phyloP scores from a whole-genome alignment of 1,140 invertebrate genomes.

The Nymphalis io region DNA sequence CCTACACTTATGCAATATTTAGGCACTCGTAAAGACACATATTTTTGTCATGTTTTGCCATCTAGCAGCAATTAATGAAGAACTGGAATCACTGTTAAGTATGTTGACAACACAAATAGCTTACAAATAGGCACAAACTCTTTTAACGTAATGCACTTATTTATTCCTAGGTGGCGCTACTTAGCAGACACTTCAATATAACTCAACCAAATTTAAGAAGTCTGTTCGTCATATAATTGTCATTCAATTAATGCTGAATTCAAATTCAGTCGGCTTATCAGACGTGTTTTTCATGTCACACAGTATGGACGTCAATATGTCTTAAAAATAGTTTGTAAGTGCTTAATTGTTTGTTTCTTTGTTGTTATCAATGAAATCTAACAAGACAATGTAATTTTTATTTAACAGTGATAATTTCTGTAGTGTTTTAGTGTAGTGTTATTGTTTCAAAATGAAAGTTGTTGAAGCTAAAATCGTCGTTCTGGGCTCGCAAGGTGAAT shows the following conservation, averaged over 20 bases:
- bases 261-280: constrained; percentile 20
- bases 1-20: too few relatives aligned
- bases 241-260: background rate
- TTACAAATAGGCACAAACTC: background rate
- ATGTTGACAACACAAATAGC: background rate
- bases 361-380: constrained; percentile 10
- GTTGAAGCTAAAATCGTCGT: constrained; percentile 92
- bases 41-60: background rate
- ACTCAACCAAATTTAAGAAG: constrained; percentile 18
- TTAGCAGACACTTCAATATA: background rate
- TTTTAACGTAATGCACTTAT: background rate
- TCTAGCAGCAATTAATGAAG: background rate
- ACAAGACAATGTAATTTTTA: constrained; percentile 24
- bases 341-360: constrained; percentile 9
- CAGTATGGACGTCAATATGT: constrained; percentile 26
- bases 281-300: constrained; percentile 19
- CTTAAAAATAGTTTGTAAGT: constrained; percentile 13
- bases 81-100: background rate
- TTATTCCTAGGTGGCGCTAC: constrained; percentile 6
- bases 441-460: constrained; percentile 82
- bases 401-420: constrained; percentile 25
- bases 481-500: constrained; percentile 89
- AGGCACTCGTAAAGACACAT: too few relatives aligned
- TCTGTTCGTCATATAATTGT: constrained; percentile 4
- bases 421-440: constrained; percentile 40